Evolutionary conservation across 2,797 vertebrate genomes (phyloP).

Genomic region (Enteromius afrohamiltoni): DNA sequence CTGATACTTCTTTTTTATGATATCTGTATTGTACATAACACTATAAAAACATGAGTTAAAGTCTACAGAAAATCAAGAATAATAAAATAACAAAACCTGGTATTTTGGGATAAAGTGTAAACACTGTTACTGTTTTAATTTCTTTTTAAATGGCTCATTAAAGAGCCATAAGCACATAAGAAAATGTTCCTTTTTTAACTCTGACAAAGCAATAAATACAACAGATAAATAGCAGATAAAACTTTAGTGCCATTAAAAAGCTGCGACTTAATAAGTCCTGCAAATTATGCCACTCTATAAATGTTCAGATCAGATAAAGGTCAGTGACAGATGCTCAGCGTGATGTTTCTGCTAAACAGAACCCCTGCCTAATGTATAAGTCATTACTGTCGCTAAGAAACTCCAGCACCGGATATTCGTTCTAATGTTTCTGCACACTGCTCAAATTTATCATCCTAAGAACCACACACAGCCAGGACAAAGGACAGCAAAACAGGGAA

Average conservation of each 20-base stretch:
- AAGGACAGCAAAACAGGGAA: slow-evolving; percentile 11
- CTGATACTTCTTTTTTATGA: background rate
- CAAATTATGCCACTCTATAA: slow-evolving; percentile 21
- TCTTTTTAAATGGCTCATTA: background rate
- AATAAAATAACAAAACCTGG: slow-evolving; percentile 1
- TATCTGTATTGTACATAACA: background rate
- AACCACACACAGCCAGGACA: slow-evolving; percentile 39
- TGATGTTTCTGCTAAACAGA: slow-evolving; percentile 19
- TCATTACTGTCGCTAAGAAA: slow-evolving; percentile 69
- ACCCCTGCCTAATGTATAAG: slow-evolving; percentile 61
- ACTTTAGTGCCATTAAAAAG: background rate
- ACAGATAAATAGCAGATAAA: slow-evolving; percentile 10
- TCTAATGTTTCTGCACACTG: slow-evolving; percentile 71
- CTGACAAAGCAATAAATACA: background rate
- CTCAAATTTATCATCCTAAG: slow-evolving; percentile 61
- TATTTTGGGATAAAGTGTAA: slow-evolving; percentile 2
- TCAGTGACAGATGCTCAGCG: slow-evolving; percentile 45
- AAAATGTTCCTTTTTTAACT: background rate
- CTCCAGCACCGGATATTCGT: slow-evolving; percentile 70
- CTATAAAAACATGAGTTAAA: background rate
- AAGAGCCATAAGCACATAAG: background rate
- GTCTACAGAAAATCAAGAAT: background rate
- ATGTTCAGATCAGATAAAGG: slow-evolving; percentile 33
- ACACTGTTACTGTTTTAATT: background rate
- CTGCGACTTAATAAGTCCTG: background rate